These are phyloP conservation scores for Diadema setosum DNA, from an alignment of 35 echinoderm and acorn worm genomes.

Conservation along the genomic window DNA sequence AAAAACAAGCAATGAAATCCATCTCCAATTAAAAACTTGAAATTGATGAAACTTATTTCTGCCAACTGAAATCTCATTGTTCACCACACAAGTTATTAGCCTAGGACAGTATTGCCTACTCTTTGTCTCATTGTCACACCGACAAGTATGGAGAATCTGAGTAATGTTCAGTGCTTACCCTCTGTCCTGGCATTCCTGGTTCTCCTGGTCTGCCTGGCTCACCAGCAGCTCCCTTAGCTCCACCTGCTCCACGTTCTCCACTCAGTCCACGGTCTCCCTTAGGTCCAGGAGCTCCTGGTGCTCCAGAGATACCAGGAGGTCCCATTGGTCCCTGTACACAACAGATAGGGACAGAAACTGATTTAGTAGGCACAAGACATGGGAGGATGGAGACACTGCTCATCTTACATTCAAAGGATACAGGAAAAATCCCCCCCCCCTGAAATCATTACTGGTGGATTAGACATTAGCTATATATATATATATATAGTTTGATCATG, in stretches of 20 bases:
- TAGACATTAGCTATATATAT: too few species aligned
- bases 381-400: background rate
- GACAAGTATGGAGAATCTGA: background rate
- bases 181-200: conserved; percentile 44
- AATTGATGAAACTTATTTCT: too few species aligned
- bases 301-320: conserved; percentile 46
- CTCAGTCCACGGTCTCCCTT: conserved; percentile 31
- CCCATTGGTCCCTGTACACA: conserved; percentile 22
- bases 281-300: conserved; percentile 29
- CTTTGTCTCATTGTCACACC: background rate
- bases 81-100: too few species aligned
- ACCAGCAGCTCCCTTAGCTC: conserved; percentile 37
- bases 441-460: too few species aligned
- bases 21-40: too few species aligned
- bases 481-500: too few species aligned
- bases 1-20: too few species aligned
- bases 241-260: conserved; percentile 35
- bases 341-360: background rate
- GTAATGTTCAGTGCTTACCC: background rate
- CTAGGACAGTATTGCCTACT: background rate
- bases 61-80: too few species aligned
- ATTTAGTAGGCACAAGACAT: background rate
- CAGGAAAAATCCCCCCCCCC: too few species aligned
- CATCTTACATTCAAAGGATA: background rate
- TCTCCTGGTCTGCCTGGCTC: conserved; percentile 34